Evolutionary conservation across 2,797 vertebrate genomes (phyloP).

Genomic region (Siniperca undulata): DNA sequence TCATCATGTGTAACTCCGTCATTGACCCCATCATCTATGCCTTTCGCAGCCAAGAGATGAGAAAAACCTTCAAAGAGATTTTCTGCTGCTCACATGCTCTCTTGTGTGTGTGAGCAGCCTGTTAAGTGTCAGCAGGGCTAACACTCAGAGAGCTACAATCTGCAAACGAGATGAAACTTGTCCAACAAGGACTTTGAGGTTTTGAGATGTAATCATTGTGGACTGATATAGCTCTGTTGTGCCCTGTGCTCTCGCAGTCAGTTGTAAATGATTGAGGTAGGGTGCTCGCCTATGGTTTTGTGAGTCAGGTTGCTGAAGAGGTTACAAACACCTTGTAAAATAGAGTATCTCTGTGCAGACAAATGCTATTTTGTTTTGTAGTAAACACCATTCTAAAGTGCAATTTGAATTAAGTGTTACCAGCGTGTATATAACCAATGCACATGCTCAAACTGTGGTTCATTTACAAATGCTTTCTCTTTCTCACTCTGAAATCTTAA

Average conservation of each 20-base stretch:
- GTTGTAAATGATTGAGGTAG: conserved; percentile 40
- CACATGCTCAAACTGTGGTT: conserved; percentile 19
- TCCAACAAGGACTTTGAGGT: neutral
- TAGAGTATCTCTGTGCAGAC: conserved; percentile 11
- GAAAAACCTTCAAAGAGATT: conserved; percentile 96
- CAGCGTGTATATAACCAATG: conserved; percentile 1
- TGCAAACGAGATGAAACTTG: neutral
- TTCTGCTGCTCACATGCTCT: conserved; percentile 89
- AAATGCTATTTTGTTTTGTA: conserved; percentile 20
- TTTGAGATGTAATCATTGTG: conserved; percentile 11
- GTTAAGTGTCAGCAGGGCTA: conserved; percentile 55
- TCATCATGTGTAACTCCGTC: conserved; percentile 98
- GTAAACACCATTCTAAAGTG: conserved; percentile 38
- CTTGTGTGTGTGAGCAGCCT: conserved; percentile 83
- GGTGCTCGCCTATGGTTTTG: neutral
- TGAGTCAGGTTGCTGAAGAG: conserved; percentile 33
- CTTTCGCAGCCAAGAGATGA: conserved; percentile 96
- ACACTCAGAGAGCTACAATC: no score
- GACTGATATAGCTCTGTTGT: conserved; percentile 1
- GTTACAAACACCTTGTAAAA: conserved; percentile 44
- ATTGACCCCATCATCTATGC: conserved; percentile 97
- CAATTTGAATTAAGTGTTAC: conserved; percentile 48
- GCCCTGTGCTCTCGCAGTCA: neutral
- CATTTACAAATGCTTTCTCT: neutral
- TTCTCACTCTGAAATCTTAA: neutral